Evolutionary conservation across 2,797 vertebrate species (phyloP), one percentile per base, ranked within the genome.

Genomic region (Chelmon rostratus): DNA sequence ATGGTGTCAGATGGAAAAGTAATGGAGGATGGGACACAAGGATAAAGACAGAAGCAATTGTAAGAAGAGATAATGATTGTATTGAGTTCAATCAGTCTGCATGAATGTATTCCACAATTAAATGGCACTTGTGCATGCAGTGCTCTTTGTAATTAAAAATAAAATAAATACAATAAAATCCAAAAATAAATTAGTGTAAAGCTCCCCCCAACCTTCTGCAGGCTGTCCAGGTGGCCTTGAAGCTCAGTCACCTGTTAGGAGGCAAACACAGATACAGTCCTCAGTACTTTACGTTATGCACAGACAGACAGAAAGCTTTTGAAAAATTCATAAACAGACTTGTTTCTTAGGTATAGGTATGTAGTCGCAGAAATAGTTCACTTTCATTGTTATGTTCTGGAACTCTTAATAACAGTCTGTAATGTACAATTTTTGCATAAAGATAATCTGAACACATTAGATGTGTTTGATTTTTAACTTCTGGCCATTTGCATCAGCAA

Each of bases 191-290:
- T 31, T 28, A 31, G 28, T 28, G 3, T 13, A 6, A 31, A 23
- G 6, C 19, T 44, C 54, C 25, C 50, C 0, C 87, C 10, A 56
- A 98, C 98, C 96, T 98, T 97, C 58, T 97, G 96, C 77, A 96
- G 80, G 71, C 31, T 95, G 78, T 97, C 97, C 82, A 96, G 73
- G 73, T 96, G 95, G 67, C 83, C 84, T 84, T 98, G 96, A 15
- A 98, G 88, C 63, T 96, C 89, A 79, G 96, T 95, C 62, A 94
- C 86, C 93, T 94, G 74, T 69, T 33, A 1, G 3, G 16, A 82
- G 4, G 35, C 1, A 62, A 76, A 11, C 10, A 75, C 31, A 64
- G 1, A 49, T 3, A 47, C 4, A 46, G 5, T 33, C 56, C 2
- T 11, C 58, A 3, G 53, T 28, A 37, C 15, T 58, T 63, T 18